These are phyloP conservation scores for Cyprinodon diabolis DNA, from an alignment of 2,797 vertebrate genomes.

Conservation along the genomic window DNA sequence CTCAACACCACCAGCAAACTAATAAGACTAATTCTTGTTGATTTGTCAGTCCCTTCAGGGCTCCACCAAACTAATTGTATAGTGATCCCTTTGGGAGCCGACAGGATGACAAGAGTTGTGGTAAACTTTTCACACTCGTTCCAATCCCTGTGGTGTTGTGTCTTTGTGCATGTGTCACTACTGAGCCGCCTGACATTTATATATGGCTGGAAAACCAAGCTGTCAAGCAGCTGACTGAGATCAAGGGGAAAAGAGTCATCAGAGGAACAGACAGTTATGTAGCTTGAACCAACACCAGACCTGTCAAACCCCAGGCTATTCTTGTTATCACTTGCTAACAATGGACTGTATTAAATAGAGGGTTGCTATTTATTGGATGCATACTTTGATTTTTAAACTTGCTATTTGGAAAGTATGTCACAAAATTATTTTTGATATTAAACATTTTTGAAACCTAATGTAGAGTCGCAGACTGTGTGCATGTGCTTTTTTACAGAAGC, in stretches of 20 bases:
- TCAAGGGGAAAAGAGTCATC: constrained; percentile 42
- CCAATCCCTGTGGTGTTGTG: constrained; percentile 9
- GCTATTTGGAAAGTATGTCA: not conserved
- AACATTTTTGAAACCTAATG: not conserved
- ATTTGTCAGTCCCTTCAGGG: constrained; percentile 1
- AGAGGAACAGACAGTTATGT: constrained; percentile 35
- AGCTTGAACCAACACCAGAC: constrained; percentile 10
- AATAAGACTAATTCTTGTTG: not conserved
- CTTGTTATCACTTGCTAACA: constrained; percentile 22
- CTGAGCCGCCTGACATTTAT: constrained; percentile 44
- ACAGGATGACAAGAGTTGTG: constrained; percentile 37
- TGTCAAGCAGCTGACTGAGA: constrained; percentile 69
- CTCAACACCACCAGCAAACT: not conserved
- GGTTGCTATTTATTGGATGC: constrained; percentile 11
- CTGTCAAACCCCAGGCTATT: constrained; percentile 25
- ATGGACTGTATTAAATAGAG: constrained; percentile 22
- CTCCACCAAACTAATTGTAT: constrained; percentile 26
- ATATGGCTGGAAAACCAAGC: constrained; percentile 54
- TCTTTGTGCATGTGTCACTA: constrained; percentile 22
- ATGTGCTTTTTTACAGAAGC: not conserved
- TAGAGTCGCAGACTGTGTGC: too few relatives aligned
- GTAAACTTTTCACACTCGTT: constrained; percentile 30
- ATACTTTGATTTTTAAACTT: constrained; percentile 5
- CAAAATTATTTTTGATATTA: not conserved
- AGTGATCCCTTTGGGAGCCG: constrained; percentile 24